Conservation (phyloP, 2,888 invertebrate genomes). For the Drosophila formosana region DNA sequence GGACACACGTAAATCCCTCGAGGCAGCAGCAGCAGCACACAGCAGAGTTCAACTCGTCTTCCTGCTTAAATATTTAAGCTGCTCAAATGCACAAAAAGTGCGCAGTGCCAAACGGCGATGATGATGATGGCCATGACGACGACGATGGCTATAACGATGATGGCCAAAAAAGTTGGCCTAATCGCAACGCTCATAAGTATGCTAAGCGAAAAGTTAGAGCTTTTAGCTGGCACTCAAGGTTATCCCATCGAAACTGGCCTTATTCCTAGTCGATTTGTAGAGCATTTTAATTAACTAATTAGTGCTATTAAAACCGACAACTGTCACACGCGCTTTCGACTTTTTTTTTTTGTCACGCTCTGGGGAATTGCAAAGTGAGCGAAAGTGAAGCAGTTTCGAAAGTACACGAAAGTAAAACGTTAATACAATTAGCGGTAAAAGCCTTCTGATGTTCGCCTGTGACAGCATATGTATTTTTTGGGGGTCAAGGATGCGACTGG, state of each 20-base stretch:
- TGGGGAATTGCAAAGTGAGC: constrained; percentile 45
- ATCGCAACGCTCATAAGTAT: constrained; percentile 62
- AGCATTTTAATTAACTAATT: constrained; percentile 54
- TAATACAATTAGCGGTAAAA: constrained; percentile 70
- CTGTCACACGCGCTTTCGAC: constrained; percentile 11
- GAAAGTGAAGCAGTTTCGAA: constrained; percentile 23
- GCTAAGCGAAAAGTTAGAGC: constrained; percentile 17
- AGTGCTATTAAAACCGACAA: constrained; percentile 41
- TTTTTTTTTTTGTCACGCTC: constrained; percentile 36
- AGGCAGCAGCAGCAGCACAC: constrained; percentile 23
- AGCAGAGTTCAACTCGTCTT: constrained; percentile 30
- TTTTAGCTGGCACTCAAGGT: constrained; percentile 11
- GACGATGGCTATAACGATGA: constrained; percentile 2
- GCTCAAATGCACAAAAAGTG: constrained; percentile 57
- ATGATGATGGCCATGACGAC: background rate
- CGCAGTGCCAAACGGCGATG: constrained; percentile 15
- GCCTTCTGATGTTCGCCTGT: constrained; percentile 64
- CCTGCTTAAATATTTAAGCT: constrained; percentile 67
- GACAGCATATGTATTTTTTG: constrained; percentile 7
- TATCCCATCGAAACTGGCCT: constrained; percentile 25
- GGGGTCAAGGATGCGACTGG: constrained; percentile 66
- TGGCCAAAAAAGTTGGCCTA: constrained; percentile 62
- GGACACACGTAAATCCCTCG: constrained; percentile 65
- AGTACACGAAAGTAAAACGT: constrained; percentile 33
- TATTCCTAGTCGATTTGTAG: constrained; percentile 22